Conservation (phyloP, 1,140 invertebrate genomes). For the Drosophila varians region DNA sequence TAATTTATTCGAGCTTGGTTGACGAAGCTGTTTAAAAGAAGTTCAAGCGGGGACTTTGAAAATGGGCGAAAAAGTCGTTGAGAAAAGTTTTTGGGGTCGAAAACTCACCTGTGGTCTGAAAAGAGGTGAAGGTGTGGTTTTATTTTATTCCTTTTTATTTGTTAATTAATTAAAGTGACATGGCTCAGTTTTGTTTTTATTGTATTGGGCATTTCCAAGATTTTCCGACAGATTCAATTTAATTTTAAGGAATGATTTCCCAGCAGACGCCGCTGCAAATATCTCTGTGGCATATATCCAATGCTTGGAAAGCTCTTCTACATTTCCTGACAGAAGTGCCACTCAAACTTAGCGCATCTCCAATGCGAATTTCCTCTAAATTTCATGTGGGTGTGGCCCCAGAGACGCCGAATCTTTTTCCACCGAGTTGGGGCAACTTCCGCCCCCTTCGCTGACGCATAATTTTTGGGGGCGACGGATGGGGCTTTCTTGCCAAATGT, state of each 20-base stretch:
- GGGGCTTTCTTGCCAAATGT: slow-evolving; percentile 38
- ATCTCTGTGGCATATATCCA: not conserved
- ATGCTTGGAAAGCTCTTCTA: not conserved
- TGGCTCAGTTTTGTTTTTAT: not conserved
- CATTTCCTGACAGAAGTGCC: slow-evolving; percentile 6
- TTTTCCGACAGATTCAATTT: not conserved
- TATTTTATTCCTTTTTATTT: not conserved
- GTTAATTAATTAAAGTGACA: slow-evolving; percentile 1
- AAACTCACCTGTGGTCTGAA: slow-evolving; percentile 8
- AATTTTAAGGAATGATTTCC: not conserved
- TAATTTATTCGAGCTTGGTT: slow-evolving; percentile 38
- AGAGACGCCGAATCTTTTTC: slow-evolving; percentile 15
- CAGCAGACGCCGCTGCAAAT: not conserved
- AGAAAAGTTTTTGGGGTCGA: not conserved
- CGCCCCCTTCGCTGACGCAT: slow-evolving; percentile 36
- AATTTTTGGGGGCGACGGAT: slow-evolving; percentile 44
- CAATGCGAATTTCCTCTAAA: slow-evolving; percentile 18
- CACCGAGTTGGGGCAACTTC: slow-evolving; percentile 30
- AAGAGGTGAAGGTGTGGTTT: not conserved
- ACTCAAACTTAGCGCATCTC: slow-evolving; percentile 21
- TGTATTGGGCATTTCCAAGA: not conserved
- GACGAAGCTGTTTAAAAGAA: slow-evolving; percentile 13
- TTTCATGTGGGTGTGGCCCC: slow-evolving; percentile 37
- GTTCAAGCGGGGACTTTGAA: not conserved
- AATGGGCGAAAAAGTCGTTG: not conserved